These are phyloP conservation scores for Phataginus tricuspis DNA, from an alignment of 2,797 vertebrate species.

Conservation along the genomic window DNA sequence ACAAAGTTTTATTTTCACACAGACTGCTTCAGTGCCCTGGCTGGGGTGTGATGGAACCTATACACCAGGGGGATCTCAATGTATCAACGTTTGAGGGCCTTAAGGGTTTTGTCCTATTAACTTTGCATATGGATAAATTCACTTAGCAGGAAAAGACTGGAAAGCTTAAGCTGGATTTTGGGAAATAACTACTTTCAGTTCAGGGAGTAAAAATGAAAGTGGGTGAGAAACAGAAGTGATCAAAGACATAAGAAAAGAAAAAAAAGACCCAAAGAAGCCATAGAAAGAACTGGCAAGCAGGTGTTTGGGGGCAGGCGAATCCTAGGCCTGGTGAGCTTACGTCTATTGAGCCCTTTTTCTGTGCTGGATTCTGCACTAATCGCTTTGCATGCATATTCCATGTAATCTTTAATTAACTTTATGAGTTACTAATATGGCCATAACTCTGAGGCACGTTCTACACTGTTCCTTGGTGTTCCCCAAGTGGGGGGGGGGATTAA, in stretches of 20 bases:
- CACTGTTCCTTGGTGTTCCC: background rate
- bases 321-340: background rate
- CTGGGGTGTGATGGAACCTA: background rate
- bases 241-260: background rate
- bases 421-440: background rate
- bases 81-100: background rate
- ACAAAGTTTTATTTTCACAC: background rate
- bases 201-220: constrained; percentile 23
- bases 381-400: background rate
- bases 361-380: background rate
- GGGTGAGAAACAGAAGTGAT: background rate
- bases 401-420: constrained; percentile 34
- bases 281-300: background rate
- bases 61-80: background rate
- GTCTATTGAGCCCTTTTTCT: background rate
- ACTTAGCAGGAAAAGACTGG: background rate
- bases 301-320: background rate
- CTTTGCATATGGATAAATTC: background rate
- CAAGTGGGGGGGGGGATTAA: background rate
- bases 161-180: background rate
- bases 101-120: background rate
- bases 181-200: background rate
- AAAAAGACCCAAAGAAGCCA: background rate
- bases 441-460: background rate
- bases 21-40: background rate